A percentile compares a stretch with the other conserved stretches of the same genome.
phyloP scores from a whole-genome alignment of 1,140 invertebrate species.

The Pseudomyrmex flavicornis region DNA sequence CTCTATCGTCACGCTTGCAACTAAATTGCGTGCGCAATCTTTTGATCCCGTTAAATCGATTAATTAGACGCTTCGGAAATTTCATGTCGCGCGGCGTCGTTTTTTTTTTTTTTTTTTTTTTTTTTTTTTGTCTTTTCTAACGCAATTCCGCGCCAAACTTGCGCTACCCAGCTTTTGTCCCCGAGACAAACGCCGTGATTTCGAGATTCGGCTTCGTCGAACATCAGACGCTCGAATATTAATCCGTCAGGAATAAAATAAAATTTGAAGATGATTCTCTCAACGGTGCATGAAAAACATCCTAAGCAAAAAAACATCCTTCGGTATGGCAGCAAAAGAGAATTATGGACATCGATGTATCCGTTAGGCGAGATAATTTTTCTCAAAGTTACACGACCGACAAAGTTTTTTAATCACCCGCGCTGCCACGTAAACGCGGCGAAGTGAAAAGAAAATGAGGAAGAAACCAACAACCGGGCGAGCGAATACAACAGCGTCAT shows the following conservation, averaged over 20 bases:
- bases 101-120: not conserved
- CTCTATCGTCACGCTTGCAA: not conserved
- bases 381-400: not conserved
- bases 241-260: not conserved
- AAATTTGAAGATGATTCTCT: not conserved
- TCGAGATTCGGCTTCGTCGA: not conserved
- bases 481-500: slow-evolving; percentile 3
- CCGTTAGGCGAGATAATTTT: not conserved
- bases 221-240: slow-evolving; percentile 6
- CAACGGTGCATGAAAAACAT: no score
- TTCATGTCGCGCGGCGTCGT: no score
- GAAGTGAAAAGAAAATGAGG: slow-evolving; percentile 14
- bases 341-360: not conserved
- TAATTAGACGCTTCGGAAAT: no score
- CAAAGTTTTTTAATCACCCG: slow-evolving; percentile 53
- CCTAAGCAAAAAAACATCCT: no score
- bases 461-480: not conserved
- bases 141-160: slow-evolving; percentile 2
- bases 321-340: not conserved
- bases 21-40: slow-evolving; percentile 7
- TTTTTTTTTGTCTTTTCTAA: not conserved
- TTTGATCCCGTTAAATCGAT: not conserved
- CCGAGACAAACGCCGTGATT: not conserved
- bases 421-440: not conserved
- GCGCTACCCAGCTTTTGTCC: not conserved